Evolutionary conservation across 1,140 invertebrate genomes (phyloP), one percentile per base, ranked within the genome.

Genomic region (Lepidotrigona ventralis): DNA sequence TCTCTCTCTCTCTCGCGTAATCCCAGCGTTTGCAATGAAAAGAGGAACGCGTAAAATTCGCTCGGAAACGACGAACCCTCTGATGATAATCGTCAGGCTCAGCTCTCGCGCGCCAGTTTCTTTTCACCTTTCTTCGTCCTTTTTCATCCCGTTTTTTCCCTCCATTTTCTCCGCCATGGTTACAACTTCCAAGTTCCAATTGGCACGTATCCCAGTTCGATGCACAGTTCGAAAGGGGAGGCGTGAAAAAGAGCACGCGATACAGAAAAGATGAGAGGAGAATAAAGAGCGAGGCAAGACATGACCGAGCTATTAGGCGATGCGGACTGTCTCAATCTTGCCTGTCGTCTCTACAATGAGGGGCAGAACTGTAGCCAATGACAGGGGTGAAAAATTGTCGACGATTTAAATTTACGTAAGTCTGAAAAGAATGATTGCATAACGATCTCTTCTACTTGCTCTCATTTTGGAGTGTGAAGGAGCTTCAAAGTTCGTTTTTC

Each of bases 191-290:
- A 73, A 73, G 53, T n/a, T 73, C n/a, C 71, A 73, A 73, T 56
- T 73, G 71, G 71, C 71, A 73, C 51, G 71, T 73, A 73, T 73
- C 71, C 71, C 71, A 56, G 71, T 56, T 56, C 71, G 71, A 73
- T 56, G 26, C 71, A 73, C 29, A 73, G 19, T 54, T 51, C 29
- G 1, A 23, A 56, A 23, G 26, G 26, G 23, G 23, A 23, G 26
- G 19, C 8, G 70, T 19, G 1, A 21, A 56, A 73, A 56, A 21
- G 12, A 23, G 21, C 12, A 21, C n/a, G 51, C 53, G 71, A 54
- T 23, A 23, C 19, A 5, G 19, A 39, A 5, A 39, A 72, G 19
- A 56, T 17, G 26, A 23, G 21, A 2, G 12, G 5, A 33, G 14
- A 68, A 21, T 2, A 8, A 15, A 12, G 11, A 12, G 5, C 5